Percentiles rank a stretch among this genome's conserved stretches.
phyloP scores from a whole-genome alignment of 2,888 invertebrate species.

The Harpagoxenus sublaevis region DNA sequence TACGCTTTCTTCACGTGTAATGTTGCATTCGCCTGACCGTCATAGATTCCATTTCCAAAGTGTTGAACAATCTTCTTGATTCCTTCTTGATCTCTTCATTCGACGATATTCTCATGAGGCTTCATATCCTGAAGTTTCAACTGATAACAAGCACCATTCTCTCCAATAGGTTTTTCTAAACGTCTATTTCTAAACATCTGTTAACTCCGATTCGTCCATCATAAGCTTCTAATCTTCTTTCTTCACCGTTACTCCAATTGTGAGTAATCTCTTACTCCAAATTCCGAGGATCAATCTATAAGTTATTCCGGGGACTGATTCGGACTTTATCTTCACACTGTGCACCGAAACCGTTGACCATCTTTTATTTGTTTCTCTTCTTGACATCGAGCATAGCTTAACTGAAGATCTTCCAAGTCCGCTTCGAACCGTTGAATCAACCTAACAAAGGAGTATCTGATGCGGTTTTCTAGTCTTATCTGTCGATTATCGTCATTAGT shows the following conservation, averaged over 20 bases:
- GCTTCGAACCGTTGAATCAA: slow-evolving; percentile 15
- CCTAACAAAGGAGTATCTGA: not conserved
- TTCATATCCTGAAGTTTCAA: slow-evolving; percentile 31
- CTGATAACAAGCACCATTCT: slow-evolving; percentile 1
- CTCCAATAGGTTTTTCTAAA: slow-evolving; percentile 40
- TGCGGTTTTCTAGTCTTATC: slow-evolving; percentile 14
- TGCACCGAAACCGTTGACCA: slow-evolving; percentile 27
- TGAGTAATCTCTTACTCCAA: not conserved
- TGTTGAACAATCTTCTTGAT: slow-evolving; percentile 41
- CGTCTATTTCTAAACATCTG: slow-evolving; percentile 67
- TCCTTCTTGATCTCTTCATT: slow-evolving; percentile 3
- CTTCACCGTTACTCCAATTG: slow-evolving; percentile 7
- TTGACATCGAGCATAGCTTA: not conserved
- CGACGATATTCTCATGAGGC: slow-evolving; percentile 6
- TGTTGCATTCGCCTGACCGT: not conserved
- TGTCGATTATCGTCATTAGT: slow-evolving; percentile 38
- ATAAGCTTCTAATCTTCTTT: not conserved
- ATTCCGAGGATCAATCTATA: not conserved
- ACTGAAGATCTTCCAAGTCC: not conserved
- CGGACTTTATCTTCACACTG: slow-evolving; percentile 12
- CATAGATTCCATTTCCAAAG: not conserved
- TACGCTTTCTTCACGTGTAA: not conserved
- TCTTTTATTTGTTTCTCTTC: slow-evolving; percentile 3
- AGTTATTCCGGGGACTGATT: not conserved
- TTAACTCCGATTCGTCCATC: slow-evolving; percentile 31